Conservation (phyloP, 2,113 vertebrate genomes). For the Hyperoodon ampullatus region DNA sequence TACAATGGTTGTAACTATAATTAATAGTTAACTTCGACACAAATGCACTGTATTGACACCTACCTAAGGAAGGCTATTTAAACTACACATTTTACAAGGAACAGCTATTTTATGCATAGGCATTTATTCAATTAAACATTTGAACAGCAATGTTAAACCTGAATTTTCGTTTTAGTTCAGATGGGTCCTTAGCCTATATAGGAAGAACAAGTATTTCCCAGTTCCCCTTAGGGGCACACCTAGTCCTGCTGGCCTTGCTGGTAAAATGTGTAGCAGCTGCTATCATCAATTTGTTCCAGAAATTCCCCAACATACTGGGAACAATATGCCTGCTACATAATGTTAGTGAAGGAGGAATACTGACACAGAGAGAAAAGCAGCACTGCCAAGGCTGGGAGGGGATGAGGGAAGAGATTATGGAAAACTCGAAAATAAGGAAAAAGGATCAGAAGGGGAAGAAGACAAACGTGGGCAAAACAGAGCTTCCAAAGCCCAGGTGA, state of each 20-base stretch:
- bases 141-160: neutral
- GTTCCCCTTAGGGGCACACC: neutral
- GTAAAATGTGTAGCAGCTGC: conserved; percentile 62
- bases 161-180: conserved; percentile 15
- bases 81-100: neutral
- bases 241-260: conserved; percentile 42
- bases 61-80: conserved; percentile 23
- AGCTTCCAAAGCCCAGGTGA: conserved; percentile 1
- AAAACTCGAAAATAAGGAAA: conserved; percentile 12
- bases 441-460: neutral
- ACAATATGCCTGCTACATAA: conserved; percentile 29
- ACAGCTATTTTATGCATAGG: neutral
- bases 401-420: neutral
- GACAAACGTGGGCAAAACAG: neutral
- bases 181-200: neutral
- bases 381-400: neutral
- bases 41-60: neutral
- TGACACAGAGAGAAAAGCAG: conserved; percentile 5
- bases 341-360: conserved; percentile 27
- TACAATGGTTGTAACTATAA: neutral
- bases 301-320: conserved; percentile 53
- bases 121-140: neutral
- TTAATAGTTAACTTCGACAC: conserved; percentile 28
- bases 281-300: conserved; percentile 63
- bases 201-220: conserved; percentile 20